Percentiles rank a stretch among this genome's conserved stretches.
Conservation (phyloP, 2,797 vertebrate species). For the Zalophus californianus region DNA sequence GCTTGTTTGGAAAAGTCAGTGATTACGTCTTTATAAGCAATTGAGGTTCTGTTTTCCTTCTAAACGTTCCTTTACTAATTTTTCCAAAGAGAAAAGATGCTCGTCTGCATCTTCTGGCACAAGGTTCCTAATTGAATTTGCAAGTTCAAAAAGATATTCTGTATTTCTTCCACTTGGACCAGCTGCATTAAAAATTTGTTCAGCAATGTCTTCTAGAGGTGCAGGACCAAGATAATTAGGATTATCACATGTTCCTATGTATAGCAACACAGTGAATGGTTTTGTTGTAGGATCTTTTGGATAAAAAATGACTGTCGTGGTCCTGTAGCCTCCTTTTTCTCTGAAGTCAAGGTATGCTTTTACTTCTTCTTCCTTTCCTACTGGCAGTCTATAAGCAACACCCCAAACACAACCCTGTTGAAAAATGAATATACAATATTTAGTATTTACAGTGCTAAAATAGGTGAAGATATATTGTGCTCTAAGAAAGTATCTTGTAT, state of each 20-base stretch:
- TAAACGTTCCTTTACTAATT: slow-evolving; percentile 92
- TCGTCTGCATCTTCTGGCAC: slow-evolving; percentile 95
- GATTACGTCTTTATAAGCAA: slow-evolving; percentile 74
- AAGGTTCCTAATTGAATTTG: slow-evolving; percentile 93
- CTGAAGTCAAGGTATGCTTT: slow-evolving; percentile 96
- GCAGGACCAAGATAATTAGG: slow-evolving; percentile 98
- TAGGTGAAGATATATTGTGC: slow-evolving; percentile 34
- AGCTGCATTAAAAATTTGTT: slow-evolving; percentile 93
- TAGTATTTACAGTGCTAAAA: slow-evolving; percentile 45
- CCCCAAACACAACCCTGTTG: slow-evolving; percentile 97
- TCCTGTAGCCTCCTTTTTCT: slow-evolving; percentile 97
- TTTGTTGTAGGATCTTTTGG: slow-evolving; percentile 90
- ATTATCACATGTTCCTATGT: slow-evolving; percentile 96
- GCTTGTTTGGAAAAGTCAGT: slow-evolving; percentile 41
- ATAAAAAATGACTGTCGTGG: slow-evolving; percentile 93
- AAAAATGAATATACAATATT: slow-evolving; percentile 74
- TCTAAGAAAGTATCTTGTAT: slow-evolving; percentile 29
- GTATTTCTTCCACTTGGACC: slow-evolving; percentile 97
- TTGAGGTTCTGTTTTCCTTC: slow-evolving; percentile 83
- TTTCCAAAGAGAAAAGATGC: slow-evolving; percentile 96
- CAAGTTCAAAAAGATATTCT: slow-evolving; percentile 97
- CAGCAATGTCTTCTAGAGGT: slow-evolving; percentile 96
- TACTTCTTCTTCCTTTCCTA: slow-evolving; percentile 95
- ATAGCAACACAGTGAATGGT: slow-evolving; percentile 92
- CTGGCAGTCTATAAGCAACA: slow-evolving; percentile 96